phyloP scores from a whole-genome alignment of 2,888 invertebrate genomes.

The Pomacea canaliculata region DNA sequence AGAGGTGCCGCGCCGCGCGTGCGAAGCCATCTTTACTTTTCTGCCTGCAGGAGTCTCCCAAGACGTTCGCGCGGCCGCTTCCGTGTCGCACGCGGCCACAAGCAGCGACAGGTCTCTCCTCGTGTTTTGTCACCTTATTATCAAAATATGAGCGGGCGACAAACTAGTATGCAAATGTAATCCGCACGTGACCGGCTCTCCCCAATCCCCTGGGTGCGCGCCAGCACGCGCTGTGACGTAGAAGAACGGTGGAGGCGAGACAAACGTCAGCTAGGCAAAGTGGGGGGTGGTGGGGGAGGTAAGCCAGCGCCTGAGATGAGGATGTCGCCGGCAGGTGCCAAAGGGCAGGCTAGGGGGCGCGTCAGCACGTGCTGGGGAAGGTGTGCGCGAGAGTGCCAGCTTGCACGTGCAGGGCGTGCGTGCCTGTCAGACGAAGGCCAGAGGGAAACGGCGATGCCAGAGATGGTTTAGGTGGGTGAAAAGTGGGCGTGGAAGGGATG shows the following conservation, averaged over 20 bases:
- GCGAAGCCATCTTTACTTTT: conserved; percentile 1
- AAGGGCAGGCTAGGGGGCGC: conserved; percentile 4
- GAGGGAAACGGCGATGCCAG: no score
- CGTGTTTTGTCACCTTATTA: conserved; percentile 28
- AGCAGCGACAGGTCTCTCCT: conserved; percentile 6
- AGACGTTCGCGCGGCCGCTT: neutral
- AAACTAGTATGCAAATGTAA: conserved; percentile 32
- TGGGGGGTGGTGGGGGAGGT: conserved; percentile 12
- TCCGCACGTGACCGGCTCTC: conserved; percentile 9
- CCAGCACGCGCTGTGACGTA: conserved; percentile 7
- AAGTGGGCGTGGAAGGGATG: no score
- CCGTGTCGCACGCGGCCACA: neutral
- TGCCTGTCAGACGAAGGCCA: neutral
- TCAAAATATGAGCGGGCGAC: conserved; percentile 31
- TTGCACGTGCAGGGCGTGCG: conserved; percentile 17
- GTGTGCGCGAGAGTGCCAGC: conserved; percentile 16
- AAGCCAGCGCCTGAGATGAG: conserved; percentile 16
- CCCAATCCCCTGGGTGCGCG: conserved; percentile 10
- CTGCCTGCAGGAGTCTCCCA: neutral
- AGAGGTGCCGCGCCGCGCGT: conserved; percentile 8
- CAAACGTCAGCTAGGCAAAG: conserved; percentile 5
- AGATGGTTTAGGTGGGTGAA: no score
- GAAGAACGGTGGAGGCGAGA: neutral
- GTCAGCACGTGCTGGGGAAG: conserved; percentile 1
- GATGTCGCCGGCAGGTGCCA: conserved; percentile 3